phyloP scores from a whole-genome alignment of 2,888 invertebrate genomes.

The Callyntrura guangdongensis region DNA sequence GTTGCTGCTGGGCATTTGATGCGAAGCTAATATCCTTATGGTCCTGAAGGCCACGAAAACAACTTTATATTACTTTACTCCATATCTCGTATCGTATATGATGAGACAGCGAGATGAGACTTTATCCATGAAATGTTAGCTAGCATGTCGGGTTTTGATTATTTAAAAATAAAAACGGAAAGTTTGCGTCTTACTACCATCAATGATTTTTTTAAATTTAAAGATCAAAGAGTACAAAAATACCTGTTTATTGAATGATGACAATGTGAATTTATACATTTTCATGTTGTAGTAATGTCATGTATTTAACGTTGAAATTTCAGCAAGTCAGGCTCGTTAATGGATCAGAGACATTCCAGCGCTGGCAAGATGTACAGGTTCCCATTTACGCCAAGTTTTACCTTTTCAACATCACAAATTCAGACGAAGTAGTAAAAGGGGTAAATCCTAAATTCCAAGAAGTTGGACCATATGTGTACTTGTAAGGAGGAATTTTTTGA shows the following conservation, averaged over 20 bases:
- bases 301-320: conserved; percentile 52
- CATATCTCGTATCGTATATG: too few relatives aligned
- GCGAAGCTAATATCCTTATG: background rate
- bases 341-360: conserved; percentile 82
- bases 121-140: too few relatives aligned
- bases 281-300: background rate
- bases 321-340: conserved; percentile 83
- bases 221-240: too few relatives aligned
- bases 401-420: conserved; percentile 84
- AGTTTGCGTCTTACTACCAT: too few relatives aligned
- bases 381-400: conserved; percentile 81
- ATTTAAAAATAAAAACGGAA: too few relatives aligned
- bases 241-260: too few relatives aligned
- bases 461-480: conserved; percentile 82
- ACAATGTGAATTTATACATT: background rate
- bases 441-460: conserved; percentile 71
- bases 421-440: conserved; percentile 76
- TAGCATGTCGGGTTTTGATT: too few relatives aligned
- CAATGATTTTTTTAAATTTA: too few relatives aligned
- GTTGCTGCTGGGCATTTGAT: too few relatives aligned
- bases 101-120: too few relatives aligned
- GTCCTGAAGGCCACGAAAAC: conserved; percentile 17
- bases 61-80: too few relatives aligned
- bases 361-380: conserved; percentile 81
- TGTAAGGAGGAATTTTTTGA: conserved; percentile 68